A percentile compares a stretch with the other conserved stretches of the same genome.
These are phyloP conservation scores for Leiothrix lutea DNA, from an alignment of 2,113 vertebrate genomes.

Conservation along the genomic window DNA sequence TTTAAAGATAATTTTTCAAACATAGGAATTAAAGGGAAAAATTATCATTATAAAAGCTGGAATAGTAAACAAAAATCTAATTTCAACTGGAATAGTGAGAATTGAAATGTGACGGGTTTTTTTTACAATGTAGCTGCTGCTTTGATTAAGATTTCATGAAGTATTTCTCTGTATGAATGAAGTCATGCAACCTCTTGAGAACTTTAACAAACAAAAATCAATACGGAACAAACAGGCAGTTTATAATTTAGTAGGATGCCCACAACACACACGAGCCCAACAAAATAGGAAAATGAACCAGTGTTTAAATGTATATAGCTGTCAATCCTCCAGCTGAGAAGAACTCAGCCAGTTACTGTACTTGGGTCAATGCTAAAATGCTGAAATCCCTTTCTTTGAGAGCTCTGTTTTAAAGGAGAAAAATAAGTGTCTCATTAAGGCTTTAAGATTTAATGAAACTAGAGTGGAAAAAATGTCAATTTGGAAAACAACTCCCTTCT, in stretches of 20 bases:
- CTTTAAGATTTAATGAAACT: not conserved
- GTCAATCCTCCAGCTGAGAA: not conserved
- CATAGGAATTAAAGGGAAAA: not conserved
- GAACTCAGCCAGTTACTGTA: not conserved
- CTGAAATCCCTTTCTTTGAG: not conserved
- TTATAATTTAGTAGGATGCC: not conserved
- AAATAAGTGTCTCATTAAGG: not conserved
- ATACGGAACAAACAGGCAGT: not conserved
- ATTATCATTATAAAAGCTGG: not conserved
- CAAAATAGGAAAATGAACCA: not conserved
- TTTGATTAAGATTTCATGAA: conserved; percentile 38
- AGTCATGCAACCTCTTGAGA: not conserved
- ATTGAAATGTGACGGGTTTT: not conserved
- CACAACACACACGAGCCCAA: not conserved
- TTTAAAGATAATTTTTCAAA: not conserved
- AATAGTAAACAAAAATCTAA: not conserved
- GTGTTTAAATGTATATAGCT: not conserved
- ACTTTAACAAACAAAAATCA: conserved; percentile 10
- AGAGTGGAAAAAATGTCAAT: not conserved
- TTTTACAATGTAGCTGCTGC: not conserved
- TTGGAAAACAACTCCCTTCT: not conserved
- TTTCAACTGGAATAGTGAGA: not conserved
- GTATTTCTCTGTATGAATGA: not conserved
- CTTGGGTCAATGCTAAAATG: not conserved
- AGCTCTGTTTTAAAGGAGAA: not conserved